Percentiles rank a stretch among this genome's conserved stretches.
phyloP scores from a whole-genome alignment of 2,797 vertebrate species.

The Pelochelys cantorii region DNA sequence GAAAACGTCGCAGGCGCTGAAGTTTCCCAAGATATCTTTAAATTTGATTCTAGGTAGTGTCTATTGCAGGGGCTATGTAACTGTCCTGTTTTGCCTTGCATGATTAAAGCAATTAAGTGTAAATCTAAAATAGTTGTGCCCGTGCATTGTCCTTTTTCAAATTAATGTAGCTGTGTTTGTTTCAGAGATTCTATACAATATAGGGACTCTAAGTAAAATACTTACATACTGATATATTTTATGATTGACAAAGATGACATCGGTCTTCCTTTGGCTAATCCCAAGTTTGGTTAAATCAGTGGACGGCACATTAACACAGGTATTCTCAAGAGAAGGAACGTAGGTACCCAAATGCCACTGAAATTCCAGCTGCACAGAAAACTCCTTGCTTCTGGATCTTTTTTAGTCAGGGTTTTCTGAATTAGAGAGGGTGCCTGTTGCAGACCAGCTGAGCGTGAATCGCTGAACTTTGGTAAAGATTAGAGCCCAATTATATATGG shows the following conservation, averaged over 20 bases:
- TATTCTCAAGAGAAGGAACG: neutral
- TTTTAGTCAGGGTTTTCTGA: neutral
- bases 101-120: neutral
- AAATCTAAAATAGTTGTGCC: neutral
- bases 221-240: neutral
- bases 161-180: neutral
- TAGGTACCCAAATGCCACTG: neutral
- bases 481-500: neutral
- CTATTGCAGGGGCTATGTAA: neutral
- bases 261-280: neutral
- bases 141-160: neutral
- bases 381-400: neutral
- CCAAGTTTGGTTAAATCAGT: neutral
- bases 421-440: neutral
- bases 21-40: neutral
- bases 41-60: neutral
- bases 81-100: neutral
- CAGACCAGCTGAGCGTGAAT: neutral
- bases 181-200: neutral
- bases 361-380: neutral
- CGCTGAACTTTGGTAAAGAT: neutral
- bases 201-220: neutral
- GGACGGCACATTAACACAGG: neutral
- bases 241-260: neutral
- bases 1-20: neutral